phyloP scores from a whole-genome alignment of 2,888 invertebrate species.

The Agriotes lineatus region DNA sequence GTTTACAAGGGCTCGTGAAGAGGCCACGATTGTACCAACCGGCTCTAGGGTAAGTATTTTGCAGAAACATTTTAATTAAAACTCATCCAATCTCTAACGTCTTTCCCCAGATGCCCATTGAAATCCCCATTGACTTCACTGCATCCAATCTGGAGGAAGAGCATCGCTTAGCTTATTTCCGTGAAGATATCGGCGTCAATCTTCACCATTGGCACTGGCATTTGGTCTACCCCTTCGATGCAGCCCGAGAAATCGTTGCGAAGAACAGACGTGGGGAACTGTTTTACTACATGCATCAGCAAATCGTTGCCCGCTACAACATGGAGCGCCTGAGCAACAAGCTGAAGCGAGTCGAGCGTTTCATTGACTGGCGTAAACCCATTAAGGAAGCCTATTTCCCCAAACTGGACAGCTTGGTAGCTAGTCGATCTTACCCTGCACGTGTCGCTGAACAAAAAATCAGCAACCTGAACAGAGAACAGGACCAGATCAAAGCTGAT shows the following conservation, averaged over 20 bases:
- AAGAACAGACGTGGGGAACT: slow-evolving; percentile 85
- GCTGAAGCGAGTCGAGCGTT: slow-evolving; percentile 73
- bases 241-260: slow-evolving; percentile 72
- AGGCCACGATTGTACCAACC: slow-evolving; percentile 72
- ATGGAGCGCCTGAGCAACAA: slow-evolving; percentile 81
- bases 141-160: slow-evolving; percentile 82
- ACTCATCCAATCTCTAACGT: no score
- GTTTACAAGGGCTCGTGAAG: slow-evolving; percentile 78
- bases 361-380: slow-evolving; percentile 76
- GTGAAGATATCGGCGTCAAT: slow-evolving; percentile 88
- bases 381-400: slow-evolving; percentile 87
- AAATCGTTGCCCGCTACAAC: slow-evolving; percentile 80
- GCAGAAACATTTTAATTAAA: background rate
- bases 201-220: slow-evolving; percentile 96
- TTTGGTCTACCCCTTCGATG: slow-evolving; percentile 85
- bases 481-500: slow-evolving; percentile 76
- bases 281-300: slow-evolving; percentile 85
- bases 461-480: slow-evolving; percentile 75
- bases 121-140: slow-evolving; percentile 80
- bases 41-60: slow-evolving; percentile 72
- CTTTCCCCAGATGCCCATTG: slow-evolving; percentile 72
- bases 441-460: slow-evolving; percentile 72
- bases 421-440: slow-evolving; percentile 82
- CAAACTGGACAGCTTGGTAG: slow-evolving; percentile 83
- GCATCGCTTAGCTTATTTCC: slow-evolving; percentile 85